phyloP scores from a whole-genome alignment of 2,888 invertebrate species.

The Antheraea yamamai region DNA sequence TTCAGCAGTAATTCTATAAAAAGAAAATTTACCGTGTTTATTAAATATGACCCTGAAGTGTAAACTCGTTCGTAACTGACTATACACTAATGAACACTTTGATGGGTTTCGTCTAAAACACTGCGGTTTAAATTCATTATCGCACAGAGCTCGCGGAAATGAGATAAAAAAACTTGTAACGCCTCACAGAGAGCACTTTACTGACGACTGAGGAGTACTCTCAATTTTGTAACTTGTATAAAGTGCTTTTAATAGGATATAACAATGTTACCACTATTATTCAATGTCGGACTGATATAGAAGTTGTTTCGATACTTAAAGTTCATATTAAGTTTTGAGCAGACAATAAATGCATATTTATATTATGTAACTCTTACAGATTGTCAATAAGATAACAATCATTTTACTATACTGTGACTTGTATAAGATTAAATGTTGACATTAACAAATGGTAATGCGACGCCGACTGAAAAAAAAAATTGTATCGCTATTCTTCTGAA shows the following conservation, averaged over 20 bases:
- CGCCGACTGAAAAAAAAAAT: no score
- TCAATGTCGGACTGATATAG: background rate
- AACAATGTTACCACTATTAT: background rate
- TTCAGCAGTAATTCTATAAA: background rate
- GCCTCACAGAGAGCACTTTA: background rate
- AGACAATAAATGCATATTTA: no score
- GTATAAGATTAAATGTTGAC: no score
- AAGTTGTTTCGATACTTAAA: background rate
- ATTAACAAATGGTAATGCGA: no score
- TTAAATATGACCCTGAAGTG: background rate
- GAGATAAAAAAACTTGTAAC: constrained; percentile 7
- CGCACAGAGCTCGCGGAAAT: background rate
- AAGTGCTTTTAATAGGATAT: background rate
- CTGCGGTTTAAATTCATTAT: constrained; percentile 4
- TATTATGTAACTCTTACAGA: no score
- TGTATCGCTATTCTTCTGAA: no score
- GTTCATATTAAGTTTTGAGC: no score
- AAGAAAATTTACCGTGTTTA: background rate
- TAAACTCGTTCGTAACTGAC: background rate
- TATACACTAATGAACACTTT: background rate
- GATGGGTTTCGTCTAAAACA: constrained; percentile 3
- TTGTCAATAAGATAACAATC: no score
- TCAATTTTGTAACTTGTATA: background rate
- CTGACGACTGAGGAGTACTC: background rate
- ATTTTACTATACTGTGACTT: no score